Base-by-base conservation (phyloP, 1,140 invertebrate species). In the Laupala kohalensis region DNA sequence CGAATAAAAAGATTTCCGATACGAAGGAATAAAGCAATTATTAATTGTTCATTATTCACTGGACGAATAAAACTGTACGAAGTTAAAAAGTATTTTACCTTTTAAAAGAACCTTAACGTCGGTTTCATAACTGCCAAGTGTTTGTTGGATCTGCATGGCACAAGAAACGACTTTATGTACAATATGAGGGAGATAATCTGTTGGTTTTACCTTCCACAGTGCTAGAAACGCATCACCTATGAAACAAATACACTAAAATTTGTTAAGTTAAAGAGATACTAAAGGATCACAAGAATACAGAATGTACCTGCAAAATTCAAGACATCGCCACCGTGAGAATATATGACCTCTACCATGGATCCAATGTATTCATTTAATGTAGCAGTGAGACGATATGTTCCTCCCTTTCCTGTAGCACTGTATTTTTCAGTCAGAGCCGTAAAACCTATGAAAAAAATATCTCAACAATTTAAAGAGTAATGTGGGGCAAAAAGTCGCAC, bases 321-420 rank as follows among this genome's bases (percentile, higher is more conserved):
- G n/a, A 89, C 81, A 74, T 89, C 88, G 0, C 87, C 88, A 25
- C 84, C 81, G 69, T 86, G 85, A 0, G 82, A 84, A 53, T 88
- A 76, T 74, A 88, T 86, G 76, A 87, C 86, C 74, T 87, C 86
- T 0, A 89, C 84, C 84, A 89, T 88, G 0, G 84, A 81, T 1
- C 87, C 87, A 72, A 89, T 87, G 73, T 88, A 89, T 13, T 81
- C 83, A 76, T 89, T 89, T 3, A 89, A 76, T 0, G 84, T 88
- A 72, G 86, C 84, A 0, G 86, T 88, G 23, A 89, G 76, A 69
- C 84, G 82, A 4, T 87, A 88, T 3, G 87, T 85, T 6, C 87
- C 87, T 13, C 86, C 86, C 73, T 84, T 84, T 3, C 85, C 86
- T 1, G 79, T 79, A 71, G 80, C 84, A 26, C 84, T 86, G 73